phyloP scores from a whole-genome alignment of 1,140 invertebrate species.

The Sipha flava region DNA sequence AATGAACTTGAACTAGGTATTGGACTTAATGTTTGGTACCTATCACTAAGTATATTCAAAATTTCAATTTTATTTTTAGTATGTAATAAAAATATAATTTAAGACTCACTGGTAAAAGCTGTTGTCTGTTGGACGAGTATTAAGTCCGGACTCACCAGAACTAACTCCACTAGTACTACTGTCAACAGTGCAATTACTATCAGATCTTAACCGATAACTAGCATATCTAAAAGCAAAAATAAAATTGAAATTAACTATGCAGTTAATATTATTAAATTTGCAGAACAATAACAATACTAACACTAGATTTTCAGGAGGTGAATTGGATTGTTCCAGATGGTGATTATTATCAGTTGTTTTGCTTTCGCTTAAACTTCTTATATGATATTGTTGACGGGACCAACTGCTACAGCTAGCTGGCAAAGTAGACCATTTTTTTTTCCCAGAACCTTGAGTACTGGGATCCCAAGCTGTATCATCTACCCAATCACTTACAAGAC shows the following conservation, averaged over 20 bases:
- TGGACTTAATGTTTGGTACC: slow-evolving; percentile 61
- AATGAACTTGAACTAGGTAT: slow-evolving; percentile 60
- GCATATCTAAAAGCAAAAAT: not conserved
- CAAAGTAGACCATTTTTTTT: slow-evolving; percentile 7
- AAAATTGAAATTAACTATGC: not conserved
- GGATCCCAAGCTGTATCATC: slow-evolving; percentile 21
- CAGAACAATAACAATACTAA: not conserved
- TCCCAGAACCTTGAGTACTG: not conserved
- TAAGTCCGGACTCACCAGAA: slow-evolving; percentile 57
- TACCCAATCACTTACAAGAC: slow-evolving; percentile 17
- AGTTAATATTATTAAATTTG: not conserved
- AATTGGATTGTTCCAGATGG: not conserved
- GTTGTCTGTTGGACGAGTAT: slow-evolving; percentile 14
- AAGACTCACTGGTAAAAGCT: slow-evolving; percentile 1
- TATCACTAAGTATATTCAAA: slow-evolving; percentile 30
- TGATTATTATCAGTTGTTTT: slow-evolving; percentile 35
- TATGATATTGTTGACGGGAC: slow-evolving; percentile 32
- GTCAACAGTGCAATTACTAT: slow-evolving; percentile 51
- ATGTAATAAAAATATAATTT: not conserved
- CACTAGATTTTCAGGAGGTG: not conserved
- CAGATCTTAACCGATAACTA: slow-evolving; percentile 32
- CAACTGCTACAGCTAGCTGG: not conserved
- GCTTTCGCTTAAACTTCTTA: slow-evolving; percentile 41
- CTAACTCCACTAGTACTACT: slow-evolving; percentile 69
- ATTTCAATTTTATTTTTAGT: not conserved